Evolutionary conservation across 2,113 vertebrate species (phyloP).

Genomic region (Stigmatopora argus): DNA sequence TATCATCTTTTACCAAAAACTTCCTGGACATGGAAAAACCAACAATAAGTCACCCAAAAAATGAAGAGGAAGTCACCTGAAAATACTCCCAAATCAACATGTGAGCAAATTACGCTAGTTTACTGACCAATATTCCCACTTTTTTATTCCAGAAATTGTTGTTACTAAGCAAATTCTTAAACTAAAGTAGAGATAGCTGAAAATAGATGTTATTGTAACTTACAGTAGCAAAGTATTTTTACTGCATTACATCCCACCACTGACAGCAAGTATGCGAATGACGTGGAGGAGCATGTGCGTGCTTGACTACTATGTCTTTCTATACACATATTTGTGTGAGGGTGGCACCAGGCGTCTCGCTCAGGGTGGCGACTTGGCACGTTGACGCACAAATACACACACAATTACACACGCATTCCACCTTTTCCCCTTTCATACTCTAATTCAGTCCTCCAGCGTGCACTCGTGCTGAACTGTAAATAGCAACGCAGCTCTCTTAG

Average conservation of each 20-base stretch:
- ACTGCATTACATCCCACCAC: not conserved
- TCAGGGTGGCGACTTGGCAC: constrained; percentile 63
- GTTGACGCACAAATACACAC: constrained; percentile 42
- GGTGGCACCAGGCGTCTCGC: constrained; percentile 56
- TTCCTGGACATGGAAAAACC: too few species aligned
- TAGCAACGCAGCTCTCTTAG: not conserved
- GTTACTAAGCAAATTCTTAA: not conserved
- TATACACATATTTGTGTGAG: constrained; percentile 22
- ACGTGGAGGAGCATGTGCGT: constrained; percentile 34
- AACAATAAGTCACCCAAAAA: too few species aligned
- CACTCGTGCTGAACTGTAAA: constrained; percentile 8
- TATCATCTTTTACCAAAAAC: too few species aligned
- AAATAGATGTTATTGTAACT: not conserved
- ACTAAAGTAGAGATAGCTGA: not conserved
- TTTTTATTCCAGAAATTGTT: not conserved
- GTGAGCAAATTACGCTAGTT: too few species aligned
- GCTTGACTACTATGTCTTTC: constrained; percentile 34
- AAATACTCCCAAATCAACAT: too few species aligned
- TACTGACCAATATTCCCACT: too few species aligned
- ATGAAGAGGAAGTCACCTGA: too few species aligned
- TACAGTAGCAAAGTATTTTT: not conserved
- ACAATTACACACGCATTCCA: not conserved
- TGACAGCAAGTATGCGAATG: constrained; percentile 18
- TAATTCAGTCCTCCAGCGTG: not conserved
- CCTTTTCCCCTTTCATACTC: constrained; percentile 1